Evolutionary conservation across 2,113 vertebrate genomes (phyloP), one percentile per base, ranked within the genome.

Genomic region (Alethe castanea): DNA sequence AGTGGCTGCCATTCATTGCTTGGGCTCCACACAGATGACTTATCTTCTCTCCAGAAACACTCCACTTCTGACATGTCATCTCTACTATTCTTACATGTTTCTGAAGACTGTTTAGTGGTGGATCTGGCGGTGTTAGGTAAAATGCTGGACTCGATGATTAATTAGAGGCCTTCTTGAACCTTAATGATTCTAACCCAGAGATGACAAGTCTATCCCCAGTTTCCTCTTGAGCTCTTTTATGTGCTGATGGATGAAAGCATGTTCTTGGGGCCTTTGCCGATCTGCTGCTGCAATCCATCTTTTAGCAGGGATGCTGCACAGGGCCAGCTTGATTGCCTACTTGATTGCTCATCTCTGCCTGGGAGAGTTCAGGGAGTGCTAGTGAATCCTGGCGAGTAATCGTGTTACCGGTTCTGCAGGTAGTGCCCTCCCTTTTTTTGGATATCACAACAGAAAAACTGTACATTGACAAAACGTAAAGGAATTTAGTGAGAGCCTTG

Each of bases 71-170:
- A 87, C 28, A 12, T 17, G 25, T 29, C 62, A 15, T 25, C 42
- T 74, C 33, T 36, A 77, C 29, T 23, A 40, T 29, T 70, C 61
- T 42, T 35, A 12, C 0, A 0, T 3, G 0, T 72, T 52, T 72
- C 48, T 82, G 44, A 62, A 67, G 73, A 40, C 17, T 25, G 24
- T 61, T 82, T 48, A 69, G 48, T 28, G 25, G 47, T 33, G 31
- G 25, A 42, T 38, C 56, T 42, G 48, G 26, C 25, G 70, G 48
- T 16, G 40, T 28, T 23, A 36, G 20, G 47, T 42, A 54, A 69
- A 76, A 47, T 26, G 31, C 17, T 69, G 47, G 47, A 76, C 24
- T 61, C 8, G 0, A 16, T 67, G n/a, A 56, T 48, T 61, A 60
- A 66, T 40, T 38, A 81, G 60, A 60, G 13, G 53, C 29, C 33